These are phyloP conservation scores for Noctilio leporinus DNA, from an alignment of 2,113 vertebrate species.

Conservation along the genomic window DNA sequence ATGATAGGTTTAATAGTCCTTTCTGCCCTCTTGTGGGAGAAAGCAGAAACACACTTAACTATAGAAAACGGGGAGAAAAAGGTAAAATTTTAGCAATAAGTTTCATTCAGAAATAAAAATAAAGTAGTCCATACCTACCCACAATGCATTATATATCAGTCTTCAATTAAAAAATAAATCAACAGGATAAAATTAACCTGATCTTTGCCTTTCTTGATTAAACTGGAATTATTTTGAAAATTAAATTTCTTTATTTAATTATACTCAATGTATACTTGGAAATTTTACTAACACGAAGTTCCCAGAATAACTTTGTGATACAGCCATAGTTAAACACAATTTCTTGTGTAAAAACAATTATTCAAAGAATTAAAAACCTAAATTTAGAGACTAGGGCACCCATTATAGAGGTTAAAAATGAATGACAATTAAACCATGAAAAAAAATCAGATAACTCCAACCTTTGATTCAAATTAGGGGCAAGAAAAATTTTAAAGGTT, in stretches of 20 bases:
- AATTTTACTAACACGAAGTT: conserved; percentile 6
- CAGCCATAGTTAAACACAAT: background rate
- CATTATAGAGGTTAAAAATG: background rate
- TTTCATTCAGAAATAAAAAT: conserved; percentile 38
- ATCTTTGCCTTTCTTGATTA: conserved; percentile 36
- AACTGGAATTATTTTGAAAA: conserved; percentile 17
- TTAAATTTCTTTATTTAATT: conserved; percentile 37
- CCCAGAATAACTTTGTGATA: background rate
- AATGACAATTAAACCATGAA: background rate
- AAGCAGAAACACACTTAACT: conserved; percentile 66
- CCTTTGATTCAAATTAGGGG: background rate
- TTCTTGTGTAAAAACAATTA: conserved; percentile 9
- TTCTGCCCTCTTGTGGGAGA: conserved; percentile 84
- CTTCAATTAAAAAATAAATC: conserved; percentile 34
- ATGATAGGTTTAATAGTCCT: conserved; percentile 81
- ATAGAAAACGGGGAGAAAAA: conserved; percentile 60
- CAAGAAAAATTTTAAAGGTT: background rate
- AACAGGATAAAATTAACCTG: conserved; percentile 12
- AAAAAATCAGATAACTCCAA: conserved; percentile 1
- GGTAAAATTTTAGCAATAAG: conserved; percentile 2
- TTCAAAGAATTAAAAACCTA: conserved; percentile 20
- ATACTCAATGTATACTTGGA: conserved; percentile 3
- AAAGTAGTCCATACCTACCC: background rate
- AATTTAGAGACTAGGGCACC: background rate
- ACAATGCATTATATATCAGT: background rate